These are phyloP conservation scores for Semotilus atromaculatus DNA, from an alignment of 2,797 vertebrate species.

Conservation along the genomic window DNA sequence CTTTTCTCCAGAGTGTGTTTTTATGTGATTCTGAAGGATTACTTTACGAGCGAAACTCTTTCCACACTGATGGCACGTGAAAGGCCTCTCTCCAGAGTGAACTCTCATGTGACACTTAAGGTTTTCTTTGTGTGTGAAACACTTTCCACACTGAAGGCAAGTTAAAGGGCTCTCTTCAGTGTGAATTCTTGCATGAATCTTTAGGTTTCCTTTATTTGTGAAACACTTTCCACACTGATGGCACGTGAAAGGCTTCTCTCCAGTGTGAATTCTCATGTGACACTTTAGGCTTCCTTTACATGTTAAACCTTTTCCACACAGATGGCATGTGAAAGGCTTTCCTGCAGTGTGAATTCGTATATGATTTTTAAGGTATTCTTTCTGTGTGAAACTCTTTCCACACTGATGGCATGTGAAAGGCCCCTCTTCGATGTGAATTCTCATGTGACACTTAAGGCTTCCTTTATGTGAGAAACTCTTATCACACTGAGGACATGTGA, in stretches of 20 bases:
- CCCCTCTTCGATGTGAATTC: conserved; percentile 11
- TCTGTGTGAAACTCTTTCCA: conserved; percentile 10
- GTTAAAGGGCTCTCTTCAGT: neutral
- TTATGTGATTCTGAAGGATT: conserved; percentile 26
- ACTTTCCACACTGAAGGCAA: conserved; percentile 15
- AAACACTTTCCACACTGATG: conserved; percentile 15
- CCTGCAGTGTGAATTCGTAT: neutral
- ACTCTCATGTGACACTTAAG: conserved; percentile 15
- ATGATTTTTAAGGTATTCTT: conserved; percentile 17
- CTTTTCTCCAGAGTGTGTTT: conserved; percentile 16
- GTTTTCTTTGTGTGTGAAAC: conserved; percentile 20
- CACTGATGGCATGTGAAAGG: conserved; percentile 11
- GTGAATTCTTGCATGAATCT: conserved; percentile 20
- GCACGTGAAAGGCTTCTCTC: conserved; percentile 7
- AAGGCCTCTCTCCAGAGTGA: conserved; percentile 12
- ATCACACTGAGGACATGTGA: conserved; percentile 7
- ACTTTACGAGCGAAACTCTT: conserved; percentile 13
- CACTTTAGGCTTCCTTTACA: conserved; percentile 14
- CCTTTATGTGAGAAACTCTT: conserved; percentile 19
- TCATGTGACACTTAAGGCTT: conserved; percentile 23
- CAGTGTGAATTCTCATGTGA: conserved; percentile 22
- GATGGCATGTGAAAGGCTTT: conserved; percentile 13
- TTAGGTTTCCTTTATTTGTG: conserved; percentile 23
- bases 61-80: neutral
- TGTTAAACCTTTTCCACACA: conserved; percentile 18